Evolutionary conservation across 2,113 vertebrate species (phyloP).

Genomic region (Pogona vitticeps): DNA sequence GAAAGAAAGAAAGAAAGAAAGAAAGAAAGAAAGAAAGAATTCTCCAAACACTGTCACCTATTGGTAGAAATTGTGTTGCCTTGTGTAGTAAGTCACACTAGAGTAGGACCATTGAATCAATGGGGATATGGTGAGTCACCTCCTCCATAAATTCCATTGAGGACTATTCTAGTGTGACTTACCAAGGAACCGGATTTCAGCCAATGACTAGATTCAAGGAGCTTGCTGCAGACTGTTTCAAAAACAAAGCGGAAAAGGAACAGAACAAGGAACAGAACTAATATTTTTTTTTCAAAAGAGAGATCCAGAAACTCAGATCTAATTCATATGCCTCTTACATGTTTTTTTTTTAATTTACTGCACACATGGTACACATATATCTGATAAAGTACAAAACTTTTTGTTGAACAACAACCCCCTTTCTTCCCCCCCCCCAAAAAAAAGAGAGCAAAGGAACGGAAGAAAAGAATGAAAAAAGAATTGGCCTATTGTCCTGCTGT

Average conservation of each 20-base stretch:
- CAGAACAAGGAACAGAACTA: constrained; percentile 49
- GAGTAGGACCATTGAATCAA: too few relatives aligned
- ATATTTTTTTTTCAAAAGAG: constrained; percentile 50
- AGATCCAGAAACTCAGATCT: constrained; percentile 57
- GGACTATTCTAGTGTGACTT: too few relatives aligned
- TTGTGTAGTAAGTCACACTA: too few relatives aligned
- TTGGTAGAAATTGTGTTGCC: too few relatives aligned
- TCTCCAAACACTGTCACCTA: constrained; percentile 30
- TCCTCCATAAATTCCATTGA: too few relatives aligned
- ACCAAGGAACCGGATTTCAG: background rate
- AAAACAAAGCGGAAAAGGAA: constrained; percentile 63
- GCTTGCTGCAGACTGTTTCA: background rate
- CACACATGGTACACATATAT: constrained; percentile 63
- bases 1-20: background rate
- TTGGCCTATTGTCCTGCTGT: constrained; percentile 68
- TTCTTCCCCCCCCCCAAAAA: too few relatives aligned
- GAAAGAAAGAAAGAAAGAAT: background rate
- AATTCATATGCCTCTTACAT: constrained; percentile 58
- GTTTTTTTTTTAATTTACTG: constrained; percentile 64
- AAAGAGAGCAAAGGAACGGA: constrained; percentile 32
- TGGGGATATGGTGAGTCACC: too few relatives aligned
- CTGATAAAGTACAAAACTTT: constrained; percentile 67
- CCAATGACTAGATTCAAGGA: constrained; percentile 44
- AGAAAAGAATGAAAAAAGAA: constrained; percentile 63
- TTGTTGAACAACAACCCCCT: constrained; percentile 55